These are phyloP conservation scores for Taurulus bubalis DNA, from an alignment of 2,113 vertebrate species.

Conservation along the genomic window DNA sequence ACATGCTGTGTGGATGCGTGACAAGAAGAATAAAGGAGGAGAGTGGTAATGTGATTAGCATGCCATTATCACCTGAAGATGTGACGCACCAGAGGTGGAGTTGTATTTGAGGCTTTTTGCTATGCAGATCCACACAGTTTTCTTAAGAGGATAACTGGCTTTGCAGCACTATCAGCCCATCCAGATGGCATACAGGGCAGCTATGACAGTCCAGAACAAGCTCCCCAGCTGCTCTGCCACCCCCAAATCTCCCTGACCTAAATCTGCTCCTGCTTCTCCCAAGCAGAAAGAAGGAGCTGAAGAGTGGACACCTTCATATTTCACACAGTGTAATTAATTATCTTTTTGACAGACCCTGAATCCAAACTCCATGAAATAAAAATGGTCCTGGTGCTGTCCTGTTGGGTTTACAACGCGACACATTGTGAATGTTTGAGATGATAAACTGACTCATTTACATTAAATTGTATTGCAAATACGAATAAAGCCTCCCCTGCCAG, in stretches of 20 bases:
- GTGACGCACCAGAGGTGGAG: conserved; percentile 41
- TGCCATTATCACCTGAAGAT: conserved; percentile 25
- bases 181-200: conserved; percentile 77
- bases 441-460: background rate
- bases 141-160: conserved; percentile 77
- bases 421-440: background rate
- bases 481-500: background rate
- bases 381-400: conserved; percentile 7
- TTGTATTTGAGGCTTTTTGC: conserved; percentile 57
- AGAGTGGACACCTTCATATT: conserved; percentile 65
- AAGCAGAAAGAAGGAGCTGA: conserved; percentile 48
- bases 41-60: background rate
- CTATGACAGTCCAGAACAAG: conserved; percentile 73
- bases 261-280: conserved; percentile 72
- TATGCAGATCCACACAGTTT: conserved; percentile 70
- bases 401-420: background rate
- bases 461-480: background rate
- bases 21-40: background rate
- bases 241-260: conserved; percentile 80
- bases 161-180: conserved; percentile 76
- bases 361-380: background rate
- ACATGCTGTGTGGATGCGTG: background rate
- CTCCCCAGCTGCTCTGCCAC: conserved; percentile 70
- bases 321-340: conserved; percentile 44
- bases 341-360: background rate